A percentile compares a stretch with the other conserved stretches of the same genome.
phyloP scores from a whole-genome alignment of 2,797 vertebrate genomes.

The Cossypha caffra region DNA sequence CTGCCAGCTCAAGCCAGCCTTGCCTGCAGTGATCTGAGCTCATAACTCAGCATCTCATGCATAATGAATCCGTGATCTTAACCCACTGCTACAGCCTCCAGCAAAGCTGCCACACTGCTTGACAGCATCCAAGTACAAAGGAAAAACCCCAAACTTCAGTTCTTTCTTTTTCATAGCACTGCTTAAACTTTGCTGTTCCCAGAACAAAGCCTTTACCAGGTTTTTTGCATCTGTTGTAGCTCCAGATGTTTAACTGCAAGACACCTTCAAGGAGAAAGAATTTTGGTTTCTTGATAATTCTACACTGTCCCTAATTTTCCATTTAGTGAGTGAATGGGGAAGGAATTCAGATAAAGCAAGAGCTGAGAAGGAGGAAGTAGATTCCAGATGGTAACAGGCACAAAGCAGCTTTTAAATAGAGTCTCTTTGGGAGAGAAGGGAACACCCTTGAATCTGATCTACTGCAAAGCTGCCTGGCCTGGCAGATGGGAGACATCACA shows the following conservation, averaged over 20 bases:
- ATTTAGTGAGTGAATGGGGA: neutral
- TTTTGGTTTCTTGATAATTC: neutral
- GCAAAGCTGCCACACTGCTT: neutral
- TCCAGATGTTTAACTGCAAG: neutral
- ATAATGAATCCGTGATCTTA: constrained; percentile 10
- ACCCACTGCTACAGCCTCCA: constrained; percentile 22
- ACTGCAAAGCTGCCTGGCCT: neutral
- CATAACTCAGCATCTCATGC: constrained; percentile 13
- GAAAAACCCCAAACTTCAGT: neutral
- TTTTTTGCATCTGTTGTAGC: neutral
- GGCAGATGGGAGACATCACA: neutral
- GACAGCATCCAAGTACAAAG: constrained; percentile 1
- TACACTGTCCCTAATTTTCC: neutral
- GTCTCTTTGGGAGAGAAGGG: neutral
- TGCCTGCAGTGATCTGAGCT: constrained; percentile 25
- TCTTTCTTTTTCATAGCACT: neutral
- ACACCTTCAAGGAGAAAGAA: neutral
- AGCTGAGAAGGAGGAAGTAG: neutral
- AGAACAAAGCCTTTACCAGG: neutral
- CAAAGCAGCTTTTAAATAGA: neutral
- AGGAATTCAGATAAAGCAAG: neutral
- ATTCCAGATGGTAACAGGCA: neutral
- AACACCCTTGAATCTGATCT: neutral
- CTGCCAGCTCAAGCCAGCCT: constrained; percentile 9
- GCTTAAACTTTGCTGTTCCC: neutral